These are phyloP conservation scores for Lithophane semibrunnea DNA, from an alignment of 2,888 invertebrate species.

Conservation along the genomic window DNA sequence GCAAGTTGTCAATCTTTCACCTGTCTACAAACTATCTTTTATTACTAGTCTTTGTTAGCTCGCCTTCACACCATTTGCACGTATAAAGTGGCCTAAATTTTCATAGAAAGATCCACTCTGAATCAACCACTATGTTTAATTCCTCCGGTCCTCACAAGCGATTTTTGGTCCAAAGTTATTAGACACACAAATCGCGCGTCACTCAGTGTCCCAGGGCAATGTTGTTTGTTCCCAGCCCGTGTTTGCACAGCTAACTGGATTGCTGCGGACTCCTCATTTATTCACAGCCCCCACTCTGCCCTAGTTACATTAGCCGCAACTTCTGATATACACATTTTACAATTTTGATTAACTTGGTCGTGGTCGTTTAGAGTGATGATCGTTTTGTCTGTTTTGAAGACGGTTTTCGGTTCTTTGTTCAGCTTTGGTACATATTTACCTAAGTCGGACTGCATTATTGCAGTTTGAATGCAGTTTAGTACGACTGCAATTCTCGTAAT, in stretches of 20 bases:
- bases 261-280: conserved; percentile 80
- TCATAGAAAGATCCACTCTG: background rate
- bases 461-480: too few species aligned
- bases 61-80: background rate
- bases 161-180: conserved; percentile 63
- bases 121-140: conserved; percentile 33
- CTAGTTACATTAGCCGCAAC: conserved; percentile 72
- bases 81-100: background rate
- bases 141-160: conserved; percentile 36
- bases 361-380: conserved; percentile 35
- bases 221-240: conserved; percentile 66
- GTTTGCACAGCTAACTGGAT: conserved; percentile 79
- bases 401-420: background rate
- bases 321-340: conserved; percentile 65
- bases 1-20: conserved; percentile 24
- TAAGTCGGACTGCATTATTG: too few species aligned
- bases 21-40: background rate
- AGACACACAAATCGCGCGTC: conserved; percentile 64
- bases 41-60: background rate
- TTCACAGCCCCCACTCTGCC: conserved; percentile 73
- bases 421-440: background rate
- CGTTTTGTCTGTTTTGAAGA: conserved; percentile 12
- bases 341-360: conserved; percentile 61
- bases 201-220: conserved; percentile 60
- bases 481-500: too few species aligned